A percentile compares a stretch with the other conserved stretches of the same genome.
These are phyloP conservation scores for Caenorhabditis sp. DNA, from an alignment of 2,888 invertebrate species.

Conservation along the genomic window DNA sequence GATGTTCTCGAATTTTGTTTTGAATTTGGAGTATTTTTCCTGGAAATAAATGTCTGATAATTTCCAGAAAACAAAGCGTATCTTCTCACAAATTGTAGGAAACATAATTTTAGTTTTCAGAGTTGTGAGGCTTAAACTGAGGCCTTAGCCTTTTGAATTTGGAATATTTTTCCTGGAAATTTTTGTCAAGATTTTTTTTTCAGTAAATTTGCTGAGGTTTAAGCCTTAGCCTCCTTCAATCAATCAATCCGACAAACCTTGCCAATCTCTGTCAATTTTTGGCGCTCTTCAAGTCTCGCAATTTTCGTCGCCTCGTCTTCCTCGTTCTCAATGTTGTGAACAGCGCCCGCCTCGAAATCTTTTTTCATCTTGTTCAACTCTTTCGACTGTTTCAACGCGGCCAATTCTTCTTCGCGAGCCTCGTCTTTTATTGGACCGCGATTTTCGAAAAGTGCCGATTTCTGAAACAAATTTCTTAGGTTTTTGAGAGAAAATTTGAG, in stretches of 20 bases:
- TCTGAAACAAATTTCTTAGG: constrained; percentile 47
- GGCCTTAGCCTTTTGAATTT: too few species aligned
- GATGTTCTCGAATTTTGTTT: constrained; percentile 66
- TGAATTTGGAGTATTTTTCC: constrained; percentile 64
- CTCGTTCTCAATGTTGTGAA: constrained; percentile 49
- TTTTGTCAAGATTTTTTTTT: not conserved
- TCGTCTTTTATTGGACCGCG: constrained; percentile 60
- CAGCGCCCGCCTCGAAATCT: constrained; percentile 56
- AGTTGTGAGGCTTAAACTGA: too few species aligned
- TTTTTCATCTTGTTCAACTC: constrained; percentile 62
- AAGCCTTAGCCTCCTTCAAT: not conserved
- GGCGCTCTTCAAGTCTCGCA: constrained; percentile 51
- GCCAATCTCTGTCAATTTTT: constrained; percentile 54
- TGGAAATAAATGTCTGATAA: not conserved
- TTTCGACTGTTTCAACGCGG: constrained; percentile 54
- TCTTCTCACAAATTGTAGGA: too few species aligned
- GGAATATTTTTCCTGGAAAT: constrained; percentile 47
- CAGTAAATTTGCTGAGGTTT: not conserved
- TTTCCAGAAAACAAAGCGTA: too few species aligned
- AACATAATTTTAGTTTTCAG: too few species aligned
- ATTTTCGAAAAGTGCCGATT: constrained; percentile 63
- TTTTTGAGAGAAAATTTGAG: not conserved
- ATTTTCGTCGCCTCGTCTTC: constrained; percentile 50
- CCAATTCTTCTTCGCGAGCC: constrained; percentile 61
- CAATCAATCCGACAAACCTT: constrained; percentile 36